These are phyloP conservation scores for Anguilla megastoma DNA, from an alignment of 2,797 vertebrate species.

Conservation along the genomic window DNA sequence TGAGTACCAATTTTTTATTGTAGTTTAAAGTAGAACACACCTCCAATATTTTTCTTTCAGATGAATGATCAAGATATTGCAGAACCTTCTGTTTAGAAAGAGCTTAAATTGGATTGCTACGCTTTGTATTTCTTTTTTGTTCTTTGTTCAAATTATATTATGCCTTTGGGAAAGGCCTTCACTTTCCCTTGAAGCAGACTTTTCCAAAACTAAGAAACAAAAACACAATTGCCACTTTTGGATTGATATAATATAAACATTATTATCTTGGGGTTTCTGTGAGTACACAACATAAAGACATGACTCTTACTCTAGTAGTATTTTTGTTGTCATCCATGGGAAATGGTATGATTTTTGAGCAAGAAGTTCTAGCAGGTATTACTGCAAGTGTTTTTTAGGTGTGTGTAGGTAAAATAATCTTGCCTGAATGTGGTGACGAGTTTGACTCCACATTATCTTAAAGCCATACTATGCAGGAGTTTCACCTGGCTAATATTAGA, in stretches of 20 bases:
- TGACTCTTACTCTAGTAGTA: constrained; percentile 2
- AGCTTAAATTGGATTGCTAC: neutral
- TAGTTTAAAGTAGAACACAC: neutral
- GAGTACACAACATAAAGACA: constrained; percentile 8
- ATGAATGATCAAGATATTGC: neutral
- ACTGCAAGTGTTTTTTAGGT: neutral
- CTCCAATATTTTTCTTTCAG: neutral
- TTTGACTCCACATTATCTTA: neutral
- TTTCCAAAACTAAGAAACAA: neutral
- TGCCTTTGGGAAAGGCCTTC: neutral
- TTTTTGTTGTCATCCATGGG: neutral
- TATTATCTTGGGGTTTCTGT: neutral
- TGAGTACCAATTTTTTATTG: neutral
- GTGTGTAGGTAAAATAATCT: neutral
- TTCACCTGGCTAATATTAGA: too few relatives aligned
- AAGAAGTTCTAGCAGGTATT: neutral
- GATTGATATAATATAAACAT: neutral
- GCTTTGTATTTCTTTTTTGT: neutral
- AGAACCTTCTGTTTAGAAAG: neutral
- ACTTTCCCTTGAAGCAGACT: neutral
- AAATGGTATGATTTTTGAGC: neutral
- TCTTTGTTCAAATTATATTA: neutral
- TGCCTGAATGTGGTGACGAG: neutral
- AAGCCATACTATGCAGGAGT: neutral
- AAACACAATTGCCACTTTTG: neutral